A percentile compares a stretch with the other conserved stretches of the same genome.
Conservation (phyloP, 1,140 invertebrate species). For the Eufriesea mexicana region DNA sequence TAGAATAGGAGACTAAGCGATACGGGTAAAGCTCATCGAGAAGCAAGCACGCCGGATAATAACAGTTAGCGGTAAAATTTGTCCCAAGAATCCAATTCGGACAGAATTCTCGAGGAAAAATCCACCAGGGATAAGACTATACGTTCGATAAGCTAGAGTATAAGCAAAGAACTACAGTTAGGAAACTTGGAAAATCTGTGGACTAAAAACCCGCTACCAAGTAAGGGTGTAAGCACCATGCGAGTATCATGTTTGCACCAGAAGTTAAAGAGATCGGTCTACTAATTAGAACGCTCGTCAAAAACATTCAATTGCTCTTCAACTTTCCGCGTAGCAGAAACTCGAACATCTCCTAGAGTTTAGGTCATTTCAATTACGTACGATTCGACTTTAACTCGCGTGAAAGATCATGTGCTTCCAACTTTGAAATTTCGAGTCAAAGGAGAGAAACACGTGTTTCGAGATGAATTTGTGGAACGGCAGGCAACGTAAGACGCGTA, state of each 20-base stretch:
- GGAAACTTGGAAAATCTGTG: conserved; percentile 55
- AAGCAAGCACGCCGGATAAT: neutral
- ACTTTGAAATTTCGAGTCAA: too few relatives aligned
- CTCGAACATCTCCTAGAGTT: neutral
- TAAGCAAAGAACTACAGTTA: conserved; percentile 51
- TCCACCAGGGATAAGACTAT: conserved; percentile 34
- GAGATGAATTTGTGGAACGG: too few relatives aligned
- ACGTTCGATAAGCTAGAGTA: conserved; percentile 54
- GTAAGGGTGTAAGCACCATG: conserved; percentile 28
- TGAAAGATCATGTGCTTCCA: too few relatives aligned
- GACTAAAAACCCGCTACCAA: conserved; percentile 15
- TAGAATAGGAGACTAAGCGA: too few relatives aligned
- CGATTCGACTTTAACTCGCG: neutral
- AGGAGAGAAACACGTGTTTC: too few relatives aligned
- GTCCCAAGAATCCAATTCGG: conserved; percentile 20
- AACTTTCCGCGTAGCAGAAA: neutral
- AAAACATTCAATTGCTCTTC: neutral
- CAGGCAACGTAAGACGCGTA: too few relatives aligned
- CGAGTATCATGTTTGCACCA: conserved; percentile 20
- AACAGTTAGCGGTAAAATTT: conserved; percentile 11
- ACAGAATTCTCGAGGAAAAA: conserved; percentile 43
- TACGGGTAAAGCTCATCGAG: too few relatives aligned
- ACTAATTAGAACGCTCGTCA: conserved; percentile 36
- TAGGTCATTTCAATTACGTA: neutral
- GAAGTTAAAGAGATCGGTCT: conserved; percentile 20